A percentile compares a stretch with the other conserved stretches of the same genome.
Conservation (phyloP, 2,888 invertebrate species). For the Scaptomyza parva region DNA sequence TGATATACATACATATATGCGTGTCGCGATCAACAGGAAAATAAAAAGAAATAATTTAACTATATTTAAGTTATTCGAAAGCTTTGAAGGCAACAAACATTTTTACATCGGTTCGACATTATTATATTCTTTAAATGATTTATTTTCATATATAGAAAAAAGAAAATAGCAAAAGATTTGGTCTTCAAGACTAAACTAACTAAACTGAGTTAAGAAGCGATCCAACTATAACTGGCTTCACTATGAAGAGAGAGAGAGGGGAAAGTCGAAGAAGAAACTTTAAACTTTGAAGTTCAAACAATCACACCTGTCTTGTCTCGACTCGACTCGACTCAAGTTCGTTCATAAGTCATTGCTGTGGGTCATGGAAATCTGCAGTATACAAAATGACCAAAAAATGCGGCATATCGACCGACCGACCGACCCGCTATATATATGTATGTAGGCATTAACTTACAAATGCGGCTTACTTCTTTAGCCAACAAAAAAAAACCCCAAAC, state of each 20-base stretch:
- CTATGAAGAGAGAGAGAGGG: too few species aligned
- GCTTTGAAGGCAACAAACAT: not conserved
- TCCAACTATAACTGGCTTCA: not conserved
- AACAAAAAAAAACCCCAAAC: constrained; percentile 1
- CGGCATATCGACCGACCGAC: constrained; percentile 77
- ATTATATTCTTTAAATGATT: too few species aligned
- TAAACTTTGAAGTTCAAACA: too few species aligned
- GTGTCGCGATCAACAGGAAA: constrained; percentile 41
- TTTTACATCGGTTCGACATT: too few species aligned
- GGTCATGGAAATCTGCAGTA: constrained; percentile 26
- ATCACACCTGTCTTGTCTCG: not conserved
- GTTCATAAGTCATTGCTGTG: not conserved
- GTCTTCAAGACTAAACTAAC: too few species aligned
- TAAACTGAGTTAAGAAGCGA: not conserved
- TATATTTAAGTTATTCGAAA: not conserved
- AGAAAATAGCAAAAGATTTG: too few species aligned
- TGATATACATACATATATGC: constrained; percentile 17
- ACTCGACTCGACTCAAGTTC: too few species aligned
- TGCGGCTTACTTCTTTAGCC: constrained; percentile 16
- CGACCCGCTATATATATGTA: constrained; percentile 59
- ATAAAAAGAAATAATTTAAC: not conserved
- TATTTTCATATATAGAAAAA: too few species aligned
- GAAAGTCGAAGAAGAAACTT: too few species aligned
- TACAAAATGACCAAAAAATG: constrained; percentile 53
- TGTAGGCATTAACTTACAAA: constrained; percentile 16